Conservation (phyloP, 2,797 vertebrate genomes). For the Acanthurus leucopareius region DNA sequence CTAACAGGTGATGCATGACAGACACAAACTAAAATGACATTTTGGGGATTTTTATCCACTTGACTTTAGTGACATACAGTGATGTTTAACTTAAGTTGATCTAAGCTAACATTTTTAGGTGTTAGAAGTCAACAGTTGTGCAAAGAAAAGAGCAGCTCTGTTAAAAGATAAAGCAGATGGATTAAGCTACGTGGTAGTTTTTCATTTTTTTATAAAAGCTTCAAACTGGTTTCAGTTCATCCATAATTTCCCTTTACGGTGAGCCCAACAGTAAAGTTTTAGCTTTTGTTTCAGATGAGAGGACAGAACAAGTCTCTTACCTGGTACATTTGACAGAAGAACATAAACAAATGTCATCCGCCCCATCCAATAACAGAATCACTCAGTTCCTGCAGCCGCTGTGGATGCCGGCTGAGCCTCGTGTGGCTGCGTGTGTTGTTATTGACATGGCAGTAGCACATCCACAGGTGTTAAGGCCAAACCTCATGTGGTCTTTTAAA, state of each 20-base stretch:
- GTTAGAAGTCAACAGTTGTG: neutral
- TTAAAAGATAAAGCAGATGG: neutral
- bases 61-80: neutral
- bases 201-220: neutral
- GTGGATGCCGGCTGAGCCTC: constrained; percentile 25
- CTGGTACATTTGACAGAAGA: neutral
- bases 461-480: constrained; percentile 42
- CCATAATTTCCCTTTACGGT: neutral
- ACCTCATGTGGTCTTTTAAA: constrained; percentile 62
- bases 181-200: neutral
- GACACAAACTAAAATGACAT: neutral
- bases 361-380: neutral
- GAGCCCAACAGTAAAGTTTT: neutral
- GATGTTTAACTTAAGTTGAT: constrained; percentile 3
- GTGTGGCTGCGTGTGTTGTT: constrained; percentile 19
- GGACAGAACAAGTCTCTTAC: neutral
- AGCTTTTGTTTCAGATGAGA: neutral
- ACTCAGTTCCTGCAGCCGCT: constrained; percentile 13
- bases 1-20: neutral
- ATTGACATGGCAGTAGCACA: constrained; percentile 52
- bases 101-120: neutral
- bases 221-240: constrained; percentile 1
- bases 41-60: constrained; percentile 2
- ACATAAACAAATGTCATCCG: neutral
- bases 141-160: neutral